Conservation (phyloP, 2,888 invertebrate genomes). For the Epirrita christyi region DNA sequence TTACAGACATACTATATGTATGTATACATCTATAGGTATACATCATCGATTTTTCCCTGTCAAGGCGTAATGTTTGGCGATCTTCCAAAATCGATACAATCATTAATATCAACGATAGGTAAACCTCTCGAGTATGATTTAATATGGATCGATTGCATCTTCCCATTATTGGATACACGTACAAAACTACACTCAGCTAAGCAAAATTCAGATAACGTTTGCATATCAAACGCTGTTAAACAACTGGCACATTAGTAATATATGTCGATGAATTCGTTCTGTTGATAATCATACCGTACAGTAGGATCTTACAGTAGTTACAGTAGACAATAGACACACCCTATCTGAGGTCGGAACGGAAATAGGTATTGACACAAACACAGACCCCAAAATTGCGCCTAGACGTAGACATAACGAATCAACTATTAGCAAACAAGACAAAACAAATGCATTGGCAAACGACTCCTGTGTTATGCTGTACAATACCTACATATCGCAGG, state of each 20-base stretch:
- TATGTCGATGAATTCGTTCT: too few species aligned
- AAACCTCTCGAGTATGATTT: slow-evolving; percentile 1
- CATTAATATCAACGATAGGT: slow-evolving; percentile 2
- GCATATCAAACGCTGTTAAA: too few species aligned
- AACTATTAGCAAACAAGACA: too few species aligned
- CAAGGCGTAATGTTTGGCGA: slow-evolving; percentile 1
- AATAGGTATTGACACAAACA: background rate
- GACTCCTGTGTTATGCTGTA: too few species aligned
- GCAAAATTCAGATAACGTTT: too few species aligned
- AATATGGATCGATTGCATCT: slow-evolving; percentile 8
- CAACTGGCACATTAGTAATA: too few species aligned
- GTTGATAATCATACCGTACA: too few species aligned
- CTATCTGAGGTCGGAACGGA: background rate
- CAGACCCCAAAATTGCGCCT: background rate
- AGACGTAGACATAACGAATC: background rate
- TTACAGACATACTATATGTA: too few species aligned
- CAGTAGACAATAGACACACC: background rate
- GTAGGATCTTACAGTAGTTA: too few species aligned
- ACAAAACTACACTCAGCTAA: slow-evolving; percentile 4
- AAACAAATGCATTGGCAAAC: too few species aligned
- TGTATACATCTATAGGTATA: too few species aligned
- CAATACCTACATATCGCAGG: too few species aligned
- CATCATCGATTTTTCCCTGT: background rate
- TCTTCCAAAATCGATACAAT: slow-evolving; percentile 1
- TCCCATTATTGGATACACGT: slow-evolving; percentile 1